Base-by-base conservation (phyloP, 2,888 invertebrate species). In the Heliconius hortense region DNA sequence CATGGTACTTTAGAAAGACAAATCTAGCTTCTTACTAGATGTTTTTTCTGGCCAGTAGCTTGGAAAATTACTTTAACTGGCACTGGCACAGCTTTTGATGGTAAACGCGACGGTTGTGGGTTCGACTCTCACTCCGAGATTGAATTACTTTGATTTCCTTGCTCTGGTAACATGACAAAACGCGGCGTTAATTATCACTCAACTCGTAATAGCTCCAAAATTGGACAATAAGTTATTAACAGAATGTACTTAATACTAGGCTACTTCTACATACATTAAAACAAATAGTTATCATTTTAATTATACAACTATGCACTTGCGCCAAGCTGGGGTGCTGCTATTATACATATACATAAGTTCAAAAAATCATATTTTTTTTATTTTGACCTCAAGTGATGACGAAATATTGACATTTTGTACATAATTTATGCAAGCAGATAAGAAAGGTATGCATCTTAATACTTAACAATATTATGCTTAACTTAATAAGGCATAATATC, bases 401-500 rank as follows among this genome's bases (percentile, higher is more conserved):
- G 39, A 66, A n/a, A 66, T 24, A 24, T 64, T 35, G n/a, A 64
- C 24, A 39, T 64, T 7, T 35, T n/a, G n/a, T 24, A 39, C 35
- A 24, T 35, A 35, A 35, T 35, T 35, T 35, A 35, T 35, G 31
- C 13, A 26, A 74, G 35, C 59, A 63, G 7, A 24, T 39, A 31
- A 35, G 62, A 26, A 31, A 35, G 53, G 26, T 74, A 26, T 69
- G 74, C 62, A 48, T 56, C 70, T 70, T 31, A 70, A 70, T 56
- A 70, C 63, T 56, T 70, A 74, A 39, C 28, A 43, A 74, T 71
- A 64, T 71, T 64, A 71, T 71, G 64, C 64, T 71, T 75, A 48
- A 59, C 60, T 72, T 76, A 69, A 70, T 72, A 74, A 66, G 66
- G 63, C 59, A 76, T 76, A 74, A 66, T 64, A 75, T 76, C 68